Evolutionary conservation across 2,797 vertebrate species (phyloP).

Genomic region (Cossypha heuglini): DNA sequence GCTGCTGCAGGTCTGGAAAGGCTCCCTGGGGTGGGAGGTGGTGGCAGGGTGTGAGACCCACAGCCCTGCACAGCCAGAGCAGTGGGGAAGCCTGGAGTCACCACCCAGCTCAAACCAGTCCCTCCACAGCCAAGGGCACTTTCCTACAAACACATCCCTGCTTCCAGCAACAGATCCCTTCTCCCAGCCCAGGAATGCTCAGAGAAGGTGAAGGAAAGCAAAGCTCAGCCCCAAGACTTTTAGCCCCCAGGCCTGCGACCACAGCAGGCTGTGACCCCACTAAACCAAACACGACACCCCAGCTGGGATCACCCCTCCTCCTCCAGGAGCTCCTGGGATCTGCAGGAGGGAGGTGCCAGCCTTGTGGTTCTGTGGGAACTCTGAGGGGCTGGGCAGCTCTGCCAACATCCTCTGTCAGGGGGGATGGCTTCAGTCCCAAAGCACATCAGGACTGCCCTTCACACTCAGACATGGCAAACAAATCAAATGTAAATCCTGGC

Average conservation of each 20-base stretch:
- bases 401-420: accelerated
- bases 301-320: neutral
- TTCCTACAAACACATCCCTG: neutral
- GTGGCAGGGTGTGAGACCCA: neutral
- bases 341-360: neutral
- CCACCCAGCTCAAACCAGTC: neutral
- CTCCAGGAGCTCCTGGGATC: neutral
- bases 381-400: neutral
- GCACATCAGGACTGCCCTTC: neutral
- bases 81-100: neutral
- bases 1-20: neutral
- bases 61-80: neutral
- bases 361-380: accelerated
- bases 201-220: neutral
- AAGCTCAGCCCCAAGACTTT: neutral
- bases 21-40: neutral
- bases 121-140: accelerated
- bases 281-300: neutral
- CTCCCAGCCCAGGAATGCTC: neutral
- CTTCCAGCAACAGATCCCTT: neutral
- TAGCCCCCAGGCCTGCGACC: neutral
- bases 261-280: neutral
- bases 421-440: neutral
- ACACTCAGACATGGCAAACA: neutral
- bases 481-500: neutral